Evolutionary conservation across 1,140 invertebrate species (phyloP).

Genomic region (Eufriesea mexicana): DNA sequence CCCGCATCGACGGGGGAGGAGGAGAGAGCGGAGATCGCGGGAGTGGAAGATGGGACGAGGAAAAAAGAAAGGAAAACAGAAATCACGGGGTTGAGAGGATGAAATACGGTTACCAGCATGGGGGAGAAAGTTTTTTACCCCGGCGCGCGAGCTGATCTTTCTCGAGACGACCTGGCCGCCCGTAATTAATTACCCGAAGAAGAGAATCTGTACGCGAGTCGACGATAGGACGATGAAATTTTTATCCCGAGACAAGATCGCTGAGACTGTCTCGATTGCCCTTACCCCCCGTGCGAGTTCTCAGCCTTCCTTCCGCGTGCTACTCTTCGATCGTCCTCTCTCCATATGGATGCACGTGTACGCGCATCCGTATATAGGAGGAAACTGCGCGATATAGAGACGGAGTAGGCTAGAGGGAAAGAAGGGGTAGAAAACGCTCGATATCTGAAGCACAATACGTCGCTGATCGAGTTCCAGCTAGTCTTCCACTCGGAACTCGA

Average conservation of each 20-base stretch:
- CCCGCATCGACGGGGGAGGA: not conserved
- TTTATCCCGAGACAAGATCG: conserved; percentile 24
- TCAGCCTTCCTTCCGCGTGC: not conserved
- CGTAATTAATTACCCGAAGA: conserved; percentile 36
- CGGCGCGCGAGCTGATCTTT: not conserved
- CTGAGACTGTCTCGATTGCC: not conserved
- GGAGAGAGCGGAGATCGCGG: not conserved
- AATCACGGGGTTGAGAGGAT: not conserved
- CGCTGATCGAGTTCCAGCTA: conserved; percentile 31
- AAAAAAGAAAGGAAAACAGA: not conserved
- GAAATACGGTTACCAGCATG: conserved; percentile 12
- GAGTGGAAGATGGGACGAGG: not conserved
- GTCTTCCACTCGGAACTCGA: not conserved
- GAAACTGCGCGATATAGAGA: not conserved
- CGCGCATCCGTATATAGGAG: not conserved
- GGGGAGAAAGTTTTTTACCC: conserved; percentile 5
- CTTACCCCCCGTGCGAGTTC: not conserved
- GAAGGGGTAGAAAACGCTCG: not conserved
- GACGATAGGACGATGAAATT: conserved; percentile 37
- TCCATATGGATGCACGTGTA: not conserved
- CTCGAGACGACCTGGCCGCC: not conserved
- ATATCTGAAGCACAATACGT: conserved; percentile 53
- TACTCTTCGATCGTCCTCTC: too few relatives aligned
- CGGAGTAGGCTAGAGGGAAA: too few relatives aligned
- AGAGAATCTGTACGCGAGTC: not conserved